Evolutionary conservation across 2,113 vertebrate species (phyloP), one percentile per base, ranked within the genome.

Genomic region (Trichechus manatus): DNA sequence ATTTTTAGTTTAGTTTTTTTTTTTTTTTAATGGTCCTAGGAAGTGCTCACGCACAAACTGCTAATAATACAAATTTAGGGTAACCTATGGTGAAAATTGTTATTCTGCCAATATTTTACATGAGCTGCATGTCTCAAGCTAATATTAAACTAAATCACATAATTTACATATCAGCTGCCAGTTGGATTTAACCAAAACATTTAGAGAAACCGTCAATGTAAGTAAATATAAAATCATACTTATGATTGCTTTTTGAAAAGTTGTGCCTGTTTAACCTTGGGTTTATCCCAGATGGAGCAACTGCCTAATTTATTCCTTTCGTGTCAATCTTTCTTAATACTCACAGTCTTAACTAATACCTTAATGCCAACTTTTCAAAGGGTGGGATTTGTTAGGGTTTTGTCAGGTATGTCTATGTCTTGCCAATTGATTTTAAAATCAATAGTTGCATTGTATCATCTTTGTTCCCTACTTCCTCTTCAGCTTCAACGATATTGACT

Each of bases 281-380:
- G 0, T 50, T 85, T 97, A 75, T 93, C 89, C 78, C 89, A 64
- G 93, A 96, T 89, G 96, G 81, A 79, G 97, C 23, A 98, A 61
- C 61, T 74, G 68, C 47, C 93, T 82, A 96, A 79, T 96, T 94
- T 96, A 91, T 82, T 64, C 44, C 95, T 53, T 97, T 96, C 19
- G 89, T 97, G 93, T 83, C 96, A 98, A 94, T 39, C 53, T 97
- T 98, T 94, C 81, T 98, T 98, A 97, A 98, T 97, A 97, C 90
- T 98, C 96, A 97, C 42, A 88, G 31, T 84, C 63, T 97, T 96
- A 94, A 86, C 88, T 95, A 95, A 95, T n/a, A 53, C 2, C 6
- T 68, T 29, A 78, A 22, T 25, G 70, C 81, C 78, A 42, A 97
- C 70, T 96, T 98, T 96, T 97, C 86, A 97, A 97, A 98, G 81